Evolutionary conservation across 2,888 invertebrate genomes (phyloP).

Genomic region (Anagyrus pseudococci): DNA sequence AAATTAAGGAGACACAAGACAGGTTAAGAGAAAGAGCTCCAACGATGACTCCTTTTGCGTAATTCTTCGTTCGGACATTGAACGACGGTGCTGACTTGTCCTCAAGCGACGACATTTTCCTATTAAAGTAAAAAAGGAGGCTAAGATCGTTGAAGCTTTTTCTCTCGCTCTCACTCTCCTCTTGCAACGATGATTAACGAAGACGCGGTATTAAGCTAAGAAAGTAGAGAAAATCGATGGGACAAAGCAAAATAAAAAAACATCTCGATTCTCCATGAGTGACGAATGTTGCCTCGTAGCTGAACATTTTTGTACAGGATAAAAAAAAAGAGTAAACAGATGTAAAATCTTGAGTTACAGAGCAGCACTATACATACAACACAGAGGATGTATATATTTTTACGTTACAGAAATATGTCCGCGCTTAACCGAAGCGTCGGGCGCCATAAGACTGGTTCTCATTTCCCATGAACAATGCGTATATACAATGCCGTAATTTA

Average conservation of each 20-base stretch:
- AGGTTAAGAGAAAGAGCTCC: neutral
- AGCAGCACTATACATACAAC: constrained; percentile 63
- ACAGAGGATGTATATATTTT: constrained; percentile 63
- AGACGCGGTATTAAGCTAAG: neutral
- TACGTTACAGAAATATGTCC: constrained; percentile 63
- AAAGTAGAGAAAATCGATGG: neutral
- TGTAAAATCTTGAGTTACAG: constrained; percentile 63
- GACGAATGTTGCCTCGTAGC: constrained; percentile 52
- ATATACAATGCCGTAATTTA: constrained; percentile 58
- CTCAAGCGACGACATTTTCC: constrained; percentile 18
- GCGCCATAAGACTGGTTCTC: constrained; percentile 63
- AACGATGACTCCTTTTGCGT: constrained; percentile 9
- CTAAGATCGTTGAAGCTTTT: constrained; percentile 10
- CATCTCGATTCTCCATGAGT: constrained; percentile 31
- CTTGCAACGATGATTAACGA: neutral
- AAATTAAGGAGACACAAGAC: neutral
- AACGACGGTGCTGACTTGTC: constrained; percentile 34
- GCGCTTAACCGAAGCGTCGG: constrained; percentile 50
- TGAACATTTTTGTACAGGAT: constrained; percentile 61
- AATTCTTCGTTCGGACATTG: constrained; percentile 34
- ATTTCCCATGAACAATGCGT: constrained; percentile 62
- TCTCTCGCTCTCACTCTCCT: neutral
- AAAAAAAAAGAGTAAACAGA: constrained; percentile 48
- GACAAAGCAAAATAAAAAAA: constrained; percentile 2
- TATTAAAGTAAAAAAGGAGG: constrained; percentile 15